Conservation (phyloP, 2,888 invertebrate species). For the Elaeidobius kamerunicus region DNA sequence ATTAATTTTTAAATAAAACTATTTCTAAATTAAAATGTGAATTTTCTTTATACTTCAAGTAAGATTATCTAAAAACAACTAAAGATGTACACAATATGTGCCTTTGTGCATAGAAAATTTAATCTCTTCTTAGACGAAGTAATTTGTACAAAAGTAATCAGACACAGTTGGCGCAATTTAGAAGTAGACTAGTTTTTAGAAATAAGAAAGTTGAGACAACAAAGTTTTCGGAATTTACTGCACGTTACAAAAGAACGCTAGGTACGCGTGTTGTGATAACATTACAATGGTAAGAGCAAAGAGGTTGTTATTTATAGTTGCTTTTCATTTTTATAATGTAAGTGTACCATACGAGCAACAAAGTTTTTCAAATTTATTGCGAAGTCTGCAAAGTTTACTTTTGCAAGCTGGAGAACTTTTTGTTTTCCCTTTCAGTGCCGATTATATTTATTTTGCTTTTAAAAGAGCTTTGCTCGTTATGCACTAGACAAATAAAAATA, state of each 20-base stretch:
- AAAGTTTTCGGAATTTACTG: constrained; percentile 7
- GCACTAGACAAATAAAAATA: too few species aligned
- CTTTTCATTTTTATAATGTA: constrained; percentile 7
- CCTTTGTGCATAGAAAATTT: background rate
- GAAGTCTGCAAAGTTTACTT: background rate
- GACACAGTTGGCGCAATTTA: constrained; percentile 6
- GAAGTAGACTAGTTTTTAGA: constrained; percentile 1
- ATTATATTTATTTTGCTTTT: too few species aligned
- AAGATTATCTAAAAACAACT: too few species aligned
- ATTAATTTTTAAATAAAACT: too few species aligned
- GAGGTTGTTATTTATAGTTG: constrained; percentile 2
- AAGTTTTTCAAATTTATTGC: constrained; percentile 6
- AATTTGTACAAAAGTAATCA: constrained; percentile 7
- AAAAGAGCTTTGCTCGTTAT: too few species aligned
- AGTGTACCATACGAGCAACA: constrained; percentile 1
- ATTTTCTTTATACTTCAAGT: too few species aligned
- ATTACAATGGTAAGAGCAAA: constrained; percentile 1
- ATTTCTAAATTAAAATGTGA: too few species aligned
- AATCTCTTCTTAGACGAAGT: background rate
- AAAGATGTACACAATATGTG: background rate
- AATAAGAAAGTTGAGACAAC: background rate
- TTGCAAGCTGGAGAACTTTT: background rate
- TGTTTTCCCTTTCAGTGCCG: constrained; percentile 3
- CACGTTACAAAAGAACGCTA: constrained; percentile 1
- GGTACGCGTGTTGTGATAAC: constrained; percentile 11